Evolutionary conservation across 1,140 invertebrate species (phyloP).

Genomic region (Scaptomyza hsui): DNA sequence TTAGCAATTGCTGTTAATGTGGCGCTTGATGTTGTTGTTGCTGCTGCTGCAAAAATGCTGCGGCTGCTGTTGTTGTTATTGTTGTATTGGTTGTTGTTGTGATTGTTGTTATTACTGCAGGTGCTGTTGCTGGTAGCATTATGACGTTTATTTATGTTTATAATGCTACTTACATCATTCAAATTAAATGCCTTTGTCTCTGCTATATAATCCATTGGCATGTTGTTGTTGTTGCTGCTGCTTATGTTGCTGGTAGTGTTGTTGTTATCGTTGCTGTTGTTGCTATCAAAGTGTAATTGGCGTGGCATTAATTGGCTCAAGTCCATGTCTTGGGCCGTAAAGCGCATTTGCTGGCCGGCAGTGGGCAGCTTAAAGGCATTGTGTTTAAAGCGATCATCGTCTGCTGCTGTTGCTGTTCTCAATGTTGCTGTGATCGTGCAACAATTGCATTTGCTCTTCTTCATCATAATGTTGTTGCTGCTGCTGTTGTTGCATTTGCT

Average conservation of each 20-base stretch:
- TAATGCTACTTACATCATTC: constrained; percentile 79
- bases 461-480: constrained; percentile 3
- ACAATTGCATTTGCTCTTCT: constrained; percentile 20
- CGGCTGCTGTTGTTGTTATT: constrained; percentile 16
- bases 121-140: constrained; percentile 66
- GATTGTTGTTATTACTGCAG: constrained; percentile 28
- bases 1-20: constrained; percentile 38
- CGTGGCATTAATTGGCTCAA: constrained; percentile 23
- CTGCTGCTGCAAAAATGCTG: constrained; percentile 19
- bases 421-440: constrained; percentile 30
- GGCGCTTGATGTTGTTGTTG: constrained; percentile 26
- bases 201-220: background rate
- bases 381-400: constrained; percentile 59
- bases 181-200: constrained; percentile 68
- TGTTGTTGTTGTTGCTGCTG: constrained; percentile 19
- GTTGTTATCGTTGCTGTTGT: constrained; percentile 19
- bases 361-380: constrained; percentile 48
- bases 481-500: constrained; percentile 17
- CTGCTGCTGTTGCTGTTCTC: constrained; percentile 33
- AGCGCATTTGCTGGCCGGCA: constrained; percentile 39
- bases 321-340: constrained; percentile 12
- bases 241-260: constrained; percentile 11
- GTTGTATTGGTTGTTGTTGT: constrained; percentile 15
- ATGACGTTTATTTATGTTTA: constrained; percentile 68
- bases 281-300: constrained; percentile 38